phyloP scores from a whole-genome alignment of 2,888 invertebrate genomes.

The Cerceris rybyensis region DNA sequence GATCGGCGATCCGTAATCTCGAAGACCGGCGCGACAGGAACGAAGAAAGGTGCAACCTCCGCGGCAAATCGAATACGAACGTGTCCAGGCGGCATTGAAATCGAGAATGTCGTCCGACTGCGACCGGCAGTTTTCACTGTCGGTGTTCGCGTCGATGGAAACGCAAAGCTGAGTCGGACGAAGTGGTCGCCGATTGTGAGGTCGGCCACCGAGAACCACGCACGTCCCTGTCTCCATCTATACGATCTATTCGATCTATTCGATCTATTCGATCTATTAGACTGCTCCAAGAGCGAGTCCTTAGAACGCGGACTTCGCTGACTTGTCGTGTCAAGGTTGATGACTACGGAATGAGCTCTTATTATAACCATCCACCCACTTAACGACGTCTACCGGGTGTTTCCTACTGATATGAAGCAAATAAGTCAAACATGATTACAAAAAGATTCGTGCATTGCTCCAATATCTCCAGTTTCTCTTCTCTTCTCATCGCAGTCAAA shows the following conservation, averaged over 20 bases:
- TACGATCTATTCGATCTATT: too few relatives aligned
- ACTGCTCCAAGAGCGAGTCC: conserved; percentile 28
- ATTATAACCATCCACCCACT: conserved; percentile 32
- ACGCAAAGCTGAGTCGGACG: too few relatives aligned
- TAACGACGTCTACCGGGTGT: conserved; percentile 8
- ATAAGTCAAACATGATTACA: too few relatives aligned
- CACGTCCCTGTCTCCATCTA: too few relatives aligned
- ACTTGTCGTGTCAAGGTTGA: conserved; percentile 64
- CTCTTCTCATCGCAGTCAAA: too few relatives aligned
- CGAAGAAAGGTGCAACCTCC: conserved; percentile 16
- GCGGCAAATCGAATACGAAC: conserved; percentile 48
- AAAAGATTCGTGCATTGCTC: too few relatives aligned
- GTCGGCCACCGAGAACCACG: too few relatives aligned
- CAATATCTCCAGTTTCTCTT: too few relatives aligned
- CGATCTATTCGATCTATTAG: conserved; percentile 42
- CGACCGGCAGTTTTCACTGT: conserved; percentile 54
- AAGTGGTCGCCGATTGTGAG: too few relatives aligned
- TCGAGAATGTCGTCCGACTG: conserved; percentile 59
- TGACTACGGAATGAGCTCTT: conserved; percentile 35
- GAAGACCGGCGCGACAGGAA: neutral
- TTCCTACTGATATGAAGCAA: neutral
- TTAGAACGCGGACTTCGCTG: conserved; percentile 51
- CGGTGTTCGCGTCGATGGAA: conserved; percentile 47
- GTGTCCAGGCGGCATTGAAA: conserved; percentile 58
- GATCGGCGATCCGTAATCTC: neutral